Evolutionary conservation across 2,113 vertebrate species (phyloP), one percentile per base, ranked within the genome.

Genomic region (Cinclus mexicanus): DNA sequence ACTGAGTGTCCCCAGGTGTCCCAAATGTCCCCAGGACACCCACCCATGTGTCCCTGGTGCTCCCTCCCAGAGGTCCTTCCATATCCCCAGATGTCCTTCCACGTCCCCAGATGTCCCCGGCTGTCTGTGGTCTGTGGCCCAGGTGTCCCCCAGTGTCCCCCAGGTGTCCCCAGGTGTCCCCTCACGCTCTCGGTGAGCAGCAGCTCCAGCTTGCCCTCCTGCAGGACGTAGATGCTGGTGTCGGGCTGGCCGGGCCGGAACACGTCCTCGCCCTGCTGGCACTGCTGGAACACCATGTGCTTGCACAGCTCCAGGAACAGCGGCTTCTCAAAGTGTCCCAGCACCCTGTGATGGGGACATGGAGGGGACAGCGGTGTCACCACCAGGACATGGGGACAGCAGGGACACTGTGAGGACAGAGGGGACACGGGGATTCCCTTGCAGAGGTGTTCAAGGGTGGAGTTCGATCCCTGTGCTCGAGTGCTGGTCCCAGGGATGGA

Each of bases 301-400:
- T 99, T 98, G 91, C 99, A 99, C 6, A 99, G 98, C 96, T 99
- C 99, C 93, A 99, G 97, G 95, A 99, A 99, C 25, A 99, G 97
- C 0, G 99, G 99, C 96, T 99, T 99, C 98, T 99, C 99, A 77
- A 99, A 99, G 98, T 99, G 99, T 49, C 99, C 99, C 95, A 99
- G 96, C 47, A 99, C 99, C 82, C 99, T 67, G 44, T 2, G 15
- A 28, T 14, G 16, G 80, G 33, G 72, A 37, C 55, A 37, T 37
- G 35, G 35, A 37, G 35, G 35, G 35, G 35, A 37, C 35, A 37
- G 35, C 9, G 0, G 33, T 4, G 65, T 2, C 65, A 68, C 59
- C 35, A 37, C 35, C 35, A 37, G 35, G 35, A 37, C 22, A 6
- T 2, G 10, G 37, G 39, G 37, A 31, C 26, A 22, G 25, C 4